Evolutionary conservation across 2,113 vertebrate genomes (phyloP), one percentile per base, ranked within the genome.

Genomic region (Hymenochirus boettgeri): DNA sequence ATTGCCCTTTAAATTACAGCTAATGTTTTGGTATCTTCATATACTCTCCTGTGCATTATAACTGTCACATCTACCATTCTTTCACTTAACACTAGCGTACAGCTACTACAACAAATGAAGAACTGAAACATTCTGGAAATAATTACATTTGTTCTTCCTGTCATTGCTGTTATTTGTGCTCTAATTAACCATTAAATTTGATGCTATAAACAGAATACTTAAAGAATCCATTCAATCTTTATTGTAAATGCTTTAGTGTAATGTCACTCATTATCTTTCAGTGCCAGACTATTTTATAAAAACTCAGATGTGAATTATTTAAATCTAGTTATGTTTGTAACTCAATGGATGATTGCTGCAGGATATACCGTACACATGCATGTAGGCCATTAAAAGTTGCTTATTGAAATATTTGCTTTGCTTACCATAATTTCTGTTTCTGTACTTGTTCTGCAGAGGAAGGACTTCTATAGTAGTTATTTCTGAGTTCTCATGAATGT

Each of bases 381-480:
- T n/a, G 6, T 42, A 7, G 17, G 17, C 15, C n/a, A 3, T 35
- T 35, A 11, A n/a, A n/a, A n/a, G n/a, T n/a, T 35, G 10, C 33
- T 35, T 35, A 35, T 35, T 35, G 33, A 9, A 35, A 31, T 24
- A 3, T 33, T 8, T 23, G 5, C 4, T 21, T 6, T 39, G 61
- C 52, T 82, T 61, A 71, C 80, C 76, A 53, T 31, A 75, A 8
- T n/a, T 75, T 17, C 71, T 85, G 37, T 66, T 73, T 24, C 65
- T 83, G 13, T 77, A 72, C 65, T 74, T 78, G 63, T 83, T 91
- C 15, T 77, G 86, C 0, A 98, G 86, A 0, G 90, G 93, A 21
- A 86, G 88, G 67, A 97, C 94, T 73, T 96, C 83, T 65, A 98
- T 74, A 13, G 81, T 75, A 0, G 76, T 74, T 22, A 99, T 82